Evolutionary conservation across 2,113 vertebrate species (phyloP).

Genomic region (Pelodiscus sinensis): DNA sequence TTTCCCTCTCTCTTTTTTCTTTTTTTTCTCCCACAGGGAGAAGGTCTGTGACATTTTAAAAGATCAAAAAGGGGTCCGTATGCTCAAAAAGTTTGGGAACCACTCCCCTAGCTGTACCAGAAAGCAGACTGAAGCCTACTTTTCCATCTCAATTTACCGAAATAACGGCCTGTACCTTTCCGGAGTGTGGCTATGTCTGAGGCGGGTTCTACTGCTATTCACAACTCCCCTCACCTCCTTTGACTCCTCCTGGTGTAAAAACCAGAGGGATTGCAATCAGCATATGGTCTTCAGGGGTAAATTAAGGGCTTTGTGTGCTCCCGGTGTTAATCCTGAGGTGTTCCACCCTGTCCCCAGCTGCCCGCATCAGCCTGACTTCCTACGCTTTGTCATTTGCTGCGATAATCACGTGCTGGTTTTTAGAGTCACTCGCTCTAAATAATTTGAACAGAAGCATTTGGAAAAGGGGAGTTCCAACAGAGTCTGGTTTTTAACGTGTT

Average conservation of each 20-base stretch:
- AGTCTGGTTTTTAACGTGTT: not conserved
- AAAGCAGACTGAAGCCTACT: rapidly evolving
- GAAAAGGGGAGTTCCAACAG: not conserved
- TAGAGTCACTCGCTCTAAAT: too few species aligned
- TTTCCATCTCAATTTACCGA: not conserved
- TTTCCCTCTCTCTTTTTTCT: too few species aligned
- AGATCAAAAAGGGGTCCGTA: too few species aligned
- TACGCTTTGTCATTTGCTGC: not conserved
- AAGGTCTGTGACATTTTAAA: too few species aligned
- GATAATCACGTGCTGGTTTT: not conserved
- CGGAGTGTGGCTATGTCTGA: not conserved
- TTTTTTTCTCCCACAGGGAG: too few species aligned
- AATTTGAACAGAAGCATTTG: not conserved
- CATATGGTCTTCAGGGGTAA: not conserved
- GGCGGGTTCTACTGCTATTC: not conserved
- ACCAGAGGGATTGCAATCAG: not conserved
- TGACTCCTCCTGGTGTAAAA: not conserved
- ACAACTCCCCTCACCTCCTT: not conserved
- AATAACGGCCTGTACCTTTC: not conserved
- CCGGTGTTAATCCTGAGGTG: not conserved
- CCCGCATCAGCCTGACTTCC: not conserved
- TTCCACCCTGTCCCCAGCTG: not conserved
- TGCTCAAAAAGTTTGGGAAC: too few species aligned
- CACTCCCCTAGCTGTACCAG: too few species aligned
- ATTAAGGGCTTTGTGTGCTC: too few species aligned